Base-by-base conservation (phyloP, 2,888 invertebrate genomes). In the Mythimna vitellina region DNA sequence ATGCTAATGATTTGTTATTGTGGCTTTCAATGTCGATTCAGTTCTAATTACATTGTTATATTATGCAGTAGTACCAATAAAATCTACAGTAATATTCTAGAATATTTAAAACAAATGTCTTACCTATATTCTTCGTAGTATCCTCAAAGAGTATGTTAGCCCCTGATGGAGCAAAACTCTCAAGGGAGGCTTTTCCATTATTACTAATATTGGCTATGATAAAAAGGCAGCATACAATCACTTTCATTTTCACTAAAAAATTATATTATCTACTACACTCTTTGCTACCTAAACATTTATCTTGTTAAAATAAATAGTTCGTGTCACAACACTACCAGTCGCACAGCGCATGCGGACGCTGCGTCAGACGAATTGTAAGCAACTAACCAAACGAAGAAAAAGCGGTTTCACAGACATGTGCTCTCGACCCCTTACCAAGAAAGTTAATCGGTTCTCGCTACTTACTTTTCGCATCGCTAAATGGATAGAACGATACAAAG, bases 151-250 rank as follows among this genome's bases (percentile, higher is more conserved):
- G 88, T 65, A 92, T 82, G 81, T 92, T 93, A 12, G 89, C 81
- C 46, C 88, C 91, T 10, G 88, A 86, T 0, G 95, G 93, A 14
- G 91, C 85, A 73, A 93, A 92, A 84, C 92, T 94, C 72, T 96
- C 96, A 81, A 96, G 77, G 0, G 96, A 96, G 3, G 96, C 96
- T 84, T 93, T 95, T 17, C 95, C 92, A 89, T 94, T 93, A 81
- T 93, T 88, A 74, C 93, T 95, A 1, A 95, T 90, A 85, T 94
- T 94, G 9, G 91, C 89, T 54, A 96, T 88, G 65, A 95, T 90
- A 86, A 95, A 90, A 66, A 95, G 80, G 87, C 89, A 92, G 80
- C 91, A 92, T 84, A 94, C 90, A 69, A 95, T 76, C 54, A 92
- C 88, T 88, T 92, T 96, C 96, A 96, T 96, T 87, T 79, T 71